Base-by-base conservation (phyloP, 2,113 vertebrate genomes). In the Syngnathus floridae region DNA sequence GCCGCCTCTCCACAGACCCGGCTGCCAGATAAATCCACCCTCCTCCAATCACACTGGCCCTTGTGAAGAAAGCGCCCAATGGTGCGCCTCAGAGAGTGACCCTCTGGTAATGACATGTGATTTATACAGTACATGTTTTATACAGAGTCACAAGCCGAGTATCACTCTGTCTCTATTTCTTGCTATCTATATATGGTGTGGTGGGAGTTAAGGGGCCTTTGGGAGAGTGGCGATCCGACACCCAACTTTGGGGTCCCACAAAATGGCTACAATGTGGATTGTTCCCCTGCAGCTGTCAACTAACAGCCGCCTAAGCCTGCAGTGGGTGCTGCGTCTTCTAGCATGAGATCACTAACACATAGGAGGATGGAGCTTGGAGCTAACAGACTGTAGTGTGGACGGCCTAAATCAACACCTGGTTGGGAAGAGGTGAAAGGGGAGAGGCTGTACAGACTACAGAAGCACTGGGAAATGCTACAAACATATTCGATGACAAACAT, bases 31-130 rank as follows among this genome's bases (percentile, higher is more conserved):
- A 87, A 88, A 89, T 86, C 88, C 82, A 77, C 80, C 80, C 85
- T 85, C 81, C 74, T 81, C 84, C 86, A 88, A 81, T 84, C 71
- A 76, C 72, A 67, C 71, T 49, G 71, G 81, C 72, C 79, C 76
- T 71, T 4, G 49, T 35, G 52, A 78, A 45, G 58, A 67, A 80
- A 72, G 74, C 77, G 37, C 77, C 85, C 87, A 88, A 79, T 86
- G 71, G 78, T 49, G 71, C 66, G 17, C 71, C 73, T 74, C 75
- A 54, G 64, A 65, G 64, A 64, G 48, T 87, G 80, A 87, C 86
- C 59, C 86, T 78, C 84, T 80, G 74, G 77, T 88, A 86, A 88
- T 81, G 83, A 85, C 80, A 14, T 77, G 81, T 87, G 88, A 87
- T 88, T 90, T 86, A 88, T 88, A 83, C 79, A 80, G 79, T 84